Conservation (phyloP, 2,888 invertebrate species). For the Rhyacophila evoluta region DNA sequence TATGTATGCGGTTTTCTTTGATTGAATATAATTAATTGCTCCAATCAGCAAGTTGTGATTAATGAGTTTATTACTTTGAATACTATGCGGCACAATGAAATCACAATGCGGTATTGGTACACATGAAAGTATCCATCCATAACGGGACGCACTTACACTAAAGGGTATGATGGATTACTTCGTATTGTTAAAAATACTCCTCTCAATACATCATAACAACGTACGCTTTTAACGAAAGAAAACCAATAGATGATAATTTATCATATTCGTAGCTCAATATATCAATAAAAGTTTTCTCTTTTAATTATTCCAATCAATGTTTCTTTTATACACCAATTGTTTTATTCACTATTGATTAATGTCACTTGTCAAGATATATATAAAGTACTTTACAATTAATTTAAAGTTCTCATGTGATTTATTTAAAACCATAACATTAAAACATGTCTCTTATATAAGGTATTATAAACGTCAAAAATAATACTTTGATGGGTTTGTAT, state of each 20-base stretch:
- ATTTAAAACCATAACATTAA: too few species aligned
- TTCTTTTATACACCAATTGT: conserved; percentile 11
- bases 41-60: conserved; percentile 44
- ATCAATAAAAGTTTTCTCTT: neutral
- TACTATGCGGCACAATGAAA: conserved; percentile 35
- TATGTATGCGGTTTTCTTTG: conserved; percentile 30
- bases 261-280: neutral
- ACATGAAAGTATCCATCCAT: conserved; percentile 39
- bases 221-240: conserved; percentile 14
- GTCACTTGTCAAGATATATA: neutral
- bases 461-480: too few species aligned
- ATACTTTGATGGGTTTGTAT: neutral
- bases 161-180: conserved; percentile 39
- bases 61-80: conserved; percentile 36
- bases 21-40: conserved; percentile 42
- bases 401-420: too few species aligned
- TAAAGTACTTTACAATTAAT: neutral
- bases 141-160: conserved; percentile 37
- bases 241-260: conserved; percentile 10
- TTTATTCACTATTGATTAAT: conserved; percentile 1
- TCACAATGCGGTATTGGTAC: conserved; percentile 33
- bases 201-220: neutral
- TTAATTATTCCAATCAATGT: conserved; percentile 32
- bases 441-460: too few species aligned
- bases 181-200: neutral